Percentiles rank a stretch among this genome's conserved stretches.
Evolutionary conservation across 2,113 vertebrate species (phyloP).

Genomic region (Passer domesticus): DNA sequence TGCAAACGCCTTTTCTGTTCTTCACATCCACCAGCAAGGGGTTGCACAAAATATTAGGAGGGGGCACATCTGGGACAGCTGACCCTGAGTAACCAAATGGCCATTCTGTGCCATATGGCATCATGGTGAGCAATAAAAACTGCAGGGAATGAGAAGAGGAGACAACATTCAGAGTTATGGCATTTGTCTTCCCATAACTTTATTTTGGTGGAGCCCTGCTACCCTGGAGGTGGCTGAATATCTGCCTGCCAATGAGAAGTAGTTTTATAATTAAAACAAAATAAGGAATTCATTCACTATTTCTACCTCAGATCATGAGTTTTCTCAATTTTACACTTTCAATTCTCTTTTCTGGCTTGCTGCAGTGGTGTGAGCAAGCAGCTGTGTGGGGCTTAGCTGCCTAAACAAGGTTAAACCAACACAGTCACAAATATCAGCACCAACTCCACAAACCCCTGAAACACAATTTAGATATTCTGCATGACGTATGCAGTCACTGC

Average conservation of each 20-base stretch:
- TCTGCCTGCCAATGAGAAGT: background rate
- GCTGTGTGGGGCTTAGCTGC: background rate
- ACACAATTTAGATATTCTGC: background rate
- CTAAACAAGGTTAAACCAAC: background rate
- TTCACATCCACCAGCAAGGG: rapidly evolving
- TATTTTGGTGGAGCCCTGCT: background rate
- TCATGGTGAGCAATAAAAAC: background rate
- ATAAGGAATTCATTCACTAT: background rate
- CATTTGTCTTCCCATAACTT: background rate
- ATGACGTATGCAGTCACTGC: background rate
- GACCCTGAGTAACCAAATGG: background rate
- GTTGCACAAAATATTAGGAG: rapidly evolving
- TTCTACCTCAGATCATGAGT: background rate
- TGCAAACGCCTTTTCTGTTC: background rate
- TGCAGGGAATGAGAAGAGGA: background rate
- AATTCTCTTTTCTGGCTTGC: background rate
- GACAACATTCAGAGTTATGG: rapidly evolving
- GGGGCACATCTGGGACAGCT: background rate
- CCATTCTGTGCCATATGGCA: background rate
- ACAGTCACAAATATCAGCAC: background rate
- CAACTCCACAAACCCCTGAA: background rate
- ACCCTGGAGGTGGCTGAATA: background rate
- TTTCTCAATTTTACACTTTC: background rate
- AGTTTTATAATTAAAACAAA: background rate
- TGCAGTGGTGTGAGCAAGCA: background rate